These are phyloP conservation scores for Parotia lawesii DNA, from an alignment of 2,113 vertebrate species.

Conservation along the genomic window DNA sequence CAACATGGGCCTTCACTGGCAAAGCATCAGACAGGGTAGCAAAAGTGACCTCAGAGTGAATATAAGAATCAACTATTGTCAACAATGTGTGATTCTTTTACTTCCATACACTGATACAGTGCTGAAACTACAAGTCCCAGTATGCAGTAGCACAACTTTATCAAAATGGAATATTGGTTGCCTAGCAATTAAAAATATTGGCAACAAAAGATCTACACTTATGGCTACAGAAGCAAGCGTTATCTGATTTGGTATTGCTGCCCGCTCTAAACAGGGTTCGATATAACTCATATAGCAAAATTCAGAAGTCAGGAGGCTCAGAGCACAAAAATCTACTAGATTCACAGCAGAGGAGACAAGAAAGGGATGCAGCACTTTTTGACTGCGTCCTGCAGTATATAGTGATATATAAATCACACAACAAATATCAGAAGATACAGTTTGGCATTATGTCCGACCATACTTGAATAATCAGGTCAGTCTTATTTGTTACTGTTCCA, in stretches of 20 bases:
- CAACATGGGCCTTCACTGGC: not conserved
- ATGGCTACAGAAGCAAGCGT: not conserved
- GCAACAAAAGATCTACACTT: not conserved
- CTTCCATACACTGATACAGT: not conserved
- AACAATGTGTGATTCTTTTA: not conserved
- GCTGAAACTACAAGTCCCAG: not conserved
- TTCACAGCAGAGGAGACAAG: not conserved
- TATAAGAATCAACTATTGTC: not conserved
- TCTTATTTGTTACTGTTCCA: conserved; percentile 31
- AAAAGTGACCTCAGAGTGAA: not conserved
- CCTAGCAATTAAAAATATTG: not conserved
- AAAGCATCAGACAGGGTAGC: not conserved
- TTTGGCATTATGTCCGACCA: not conserved
- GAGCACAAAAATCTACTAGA: not conserved
- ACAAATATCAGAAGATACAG: not conserved
- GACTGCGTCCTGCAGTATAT: not conserved
- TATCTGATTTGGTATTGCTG: not conserved
- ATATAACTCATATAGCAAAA: not conserved
- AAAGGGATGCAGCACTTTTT: not conserved
- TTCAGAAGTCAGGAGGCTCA: not conserved
- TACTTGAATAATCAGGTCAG: conserved; percentile 29
- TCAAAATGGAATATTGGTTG: not conserved
- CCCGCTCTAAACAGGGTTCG: not conserved
- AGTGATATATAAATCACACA: not conserved
- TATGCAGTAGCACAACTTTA: not conserved